Base-by-base conservation (phyloP, 2,113 vertebrate genomes). In the Scomber colias region DNA sequence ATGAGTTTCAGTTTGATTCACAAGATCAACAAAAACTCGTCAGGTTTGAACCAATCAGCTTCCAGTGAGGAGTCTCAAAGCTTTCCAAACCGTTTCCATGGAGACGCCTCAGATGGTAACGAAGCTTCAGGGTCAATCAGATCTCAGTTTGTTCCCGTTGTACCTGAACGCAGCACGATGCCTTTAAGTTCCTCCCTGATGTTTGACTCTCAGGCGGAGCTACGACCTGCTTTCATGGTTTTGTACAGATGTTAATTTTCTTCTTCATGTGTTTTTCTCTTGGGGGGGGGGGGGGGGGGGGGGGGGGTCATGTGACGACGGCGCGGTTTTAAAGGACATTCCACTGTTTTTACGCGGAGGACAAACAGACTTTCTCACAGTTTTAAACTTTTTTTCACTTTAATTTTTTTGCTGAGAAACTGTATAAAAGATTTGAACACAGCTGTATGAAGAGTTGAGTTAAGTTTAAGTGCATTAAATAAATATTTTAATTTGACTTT, bases 391-490 rank as follows among this genome's bases (percentile, higher is more conserved):
- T 88, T 82, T 70, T 82, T 75, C 64, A 53, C 63, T 50, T 70
- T 56, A 40, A 40, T 70, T 21, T 73, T 83, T 84, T 71, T 71
- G 53, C 71, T 87, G 74, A 71, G 71, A 71, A 50, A 75, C 70
- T 85, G 85, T 85, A 86, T 73, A 81, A 91, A 91, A 87, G 78
- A 90, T 76, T 82, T 75, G 69, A 90, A 83, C 30, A 60, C 81
- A 61, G 84, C 77, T 91, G 87, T 80, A 85, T 90, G 79, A 85
- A 90, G 59, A 80, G 85, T 91, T 90, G 74, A 81, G 70, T 90
- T 87, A 83, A 67, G 53, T 92, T 77, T 81, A 89, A 87, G 68
- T 89, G 71, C 85, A 83, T 91, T 60, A 89, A 94, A 92, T 94
- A 93, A 93, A 91, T 90, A 83, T 84, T 92, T 84, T 78, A 86